Evolutionary conservation across 2,888 invertebrate species (phyloP), one percentile per base, ranked within the genome.

Genomic region (Quadriops clusia): DNA sequence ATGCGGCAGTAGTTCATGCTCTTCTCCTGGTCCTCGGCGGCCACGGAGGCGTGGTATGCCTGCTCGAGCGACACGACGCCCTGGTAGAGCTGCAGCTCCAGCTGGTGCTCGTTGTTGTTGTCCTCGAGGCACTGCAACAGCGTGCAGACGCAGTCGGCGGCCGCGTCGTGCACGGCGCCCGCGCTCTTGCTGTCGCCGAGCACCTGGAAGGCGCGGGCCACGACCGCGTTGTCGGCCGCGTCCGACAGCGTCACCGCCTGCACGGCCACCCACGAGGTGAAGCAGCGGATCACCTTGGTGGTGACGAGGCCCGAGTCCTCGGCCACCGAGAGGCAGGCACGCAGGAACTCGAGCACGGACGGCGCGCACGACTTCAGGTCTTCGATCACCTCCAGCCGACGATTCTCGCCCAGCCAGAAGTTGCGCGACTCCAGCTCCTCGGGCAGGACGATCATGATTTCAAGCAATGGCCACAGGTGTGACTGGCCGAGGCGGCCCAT

Each of bases 1-100:
- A 97, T 77, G 41, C 93, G 74, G 43, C 90, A 90, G 60, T 89
- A 94, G 58, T 93, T 94, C 38, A 86, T 75, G 2, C 89, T 84
- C 70, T 89, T 93, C 64, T 91, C 91, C 41, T 83, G 79, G 51
- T 95, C 93, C 60, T 95, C 95, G 38, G 83, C 79, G 2, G 87
- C 89, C 2, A 94, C 91, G 2, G 91, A 84, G 54, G 85, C 63
- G 50, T 91, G 89, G 57, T 93, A 95, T 8, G 86, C 76, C 39
- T 80, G 76, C 47, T 89, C 86, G 37, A 95, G 64, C 17, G 74
- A 67, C 39, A 82, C 65, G 22, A 94, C 77, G 41, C 81, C 83
- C 41, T 79, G 76, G 57, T 90, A 90, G 32, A 95, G 65, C 38
- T 81, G 72, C 42, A 75, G 64, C 48, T 91, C 87, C 31, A 94